Percentiles rank a stretch among this genome's conserved stretches.
Conservation (phyloP, 2,797 vertebrate species). For the Diplodus sargus region DNA sequence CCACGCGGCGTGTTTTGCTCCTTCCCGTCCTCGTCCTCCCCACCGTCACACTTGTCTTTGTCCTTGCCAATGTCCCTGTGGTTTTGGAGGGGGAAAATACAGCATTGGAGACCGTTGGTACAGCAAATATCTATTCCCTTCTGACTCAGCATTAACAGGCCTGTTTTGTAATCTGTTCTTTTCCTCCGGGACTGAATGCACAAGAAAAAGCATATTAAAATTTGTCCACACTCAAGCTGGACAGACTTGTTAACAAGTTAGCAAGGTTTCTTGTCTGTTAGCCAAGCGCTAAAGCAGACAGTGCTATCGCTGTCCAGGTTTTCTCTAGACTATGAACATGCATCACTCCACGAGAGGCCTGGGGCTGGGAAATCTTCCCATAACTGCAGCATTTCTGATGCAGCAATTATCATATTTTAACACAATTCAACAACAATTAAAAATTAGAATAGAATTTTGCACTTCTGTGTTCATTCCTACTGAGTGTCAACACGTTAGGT, state of each 20-base stretch:
- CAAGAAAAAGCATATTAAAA: constrained; percentile 18
- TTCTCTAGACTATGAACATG: constrained; percentile 1
- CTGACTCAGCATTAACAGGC: constrained; percentile 62
- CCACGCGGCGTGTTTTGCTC: constrained; percentile 94
- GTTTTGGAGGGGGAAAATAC: constrained; percentile 54
- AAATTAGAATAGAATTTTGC: constrained; percentile 1
- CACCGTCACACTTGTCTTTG: constrained; percentile 94
- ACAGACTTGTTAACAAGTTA: constrained; percentile 29
- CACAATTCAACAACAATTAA: no score
- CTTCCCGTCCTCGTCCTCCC: constrained; percentile 95
- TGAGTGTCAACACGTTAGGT: not conserved
- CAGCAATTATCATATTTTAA: not conserved
- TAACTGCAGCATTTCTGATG: not conserved
- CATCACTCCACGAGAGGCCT: not conserved
- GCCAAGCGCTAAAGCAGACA: constrained; percentile 3
- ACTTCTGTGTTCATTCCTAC: not conserved
- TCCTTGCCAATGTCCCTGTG: constrained; percentile 92
- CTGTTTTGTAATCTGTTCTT: constrained; percentile 38
- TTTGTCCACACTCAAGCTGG: not conserved
- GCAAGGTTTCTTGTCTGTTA: constrained; percentile 9
- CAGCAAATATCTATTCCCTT: constrained; percentile 56
- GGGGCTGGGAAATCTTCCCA: not conserved
- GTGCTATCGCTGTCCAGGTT: not conserved
- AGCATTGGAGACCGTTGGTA: constrained; percentile 49
- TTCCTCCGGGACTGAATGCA: constrained; percentile 18